Conservation (phyloP, 2,797 vertebrate genomes). For the Benthosema pterotum region DNA sequence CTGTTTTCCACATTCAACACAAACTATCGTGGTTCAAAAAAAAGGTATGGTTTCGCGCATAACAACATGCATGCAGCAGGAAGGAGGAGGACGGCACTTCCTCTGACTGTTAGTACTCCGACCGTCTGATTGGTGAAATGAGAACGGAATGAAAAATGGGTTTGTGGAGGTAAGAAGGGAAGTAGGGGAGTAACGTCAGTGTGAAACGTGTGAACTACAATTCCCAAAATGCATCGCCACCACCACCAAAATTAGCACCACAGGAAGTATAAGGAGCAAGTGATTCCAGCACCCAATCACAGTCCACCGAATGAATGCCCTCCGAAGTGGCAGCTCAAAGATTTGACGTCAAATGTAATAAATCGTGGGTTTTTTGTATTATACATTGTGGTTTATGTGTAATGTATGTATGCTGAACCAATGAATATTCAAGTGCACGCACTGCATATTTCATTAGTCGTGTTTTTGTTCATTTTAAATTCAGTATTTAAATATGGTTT, state of each 20-base stretch:
- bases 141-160: constrained; percentile 22
- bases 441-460: background rate
- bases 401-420: no score
- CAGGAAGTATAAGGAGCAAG: constrained; percentile 64
- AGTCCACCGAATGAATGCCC: constrained; percentile 53
- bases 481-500: background rate
- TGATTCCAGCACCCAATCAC: constrained; percentile 75
- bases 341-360: constrained; percentile 2
- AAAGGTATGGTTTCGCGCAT: no score
- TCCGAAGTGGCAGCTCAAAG: constrained; percentile 61
- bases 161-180: background rate
- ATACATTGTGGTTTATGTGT: no score
- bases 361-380: no score
- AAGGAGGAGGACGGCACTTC: constrained; percentile 37
- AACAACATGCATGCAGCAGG: constrained; percentile 53
- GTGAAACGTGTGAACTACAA: constrained; percentile 30
- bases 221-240: constrained; percentile 41
- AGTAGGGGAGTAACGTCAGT: constrained; percentile 30
- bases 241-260: constrained; percentile 38
- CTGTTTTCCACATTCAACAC: constrained; percentile 33
- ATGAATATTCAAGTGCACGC: background rate
- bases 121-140: constrained; percentile 22
- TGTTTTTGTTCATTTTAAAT: no score
- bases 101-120: constrained; percentile 57
- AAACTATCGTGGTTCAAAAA: background rate